Conservation (phyloP, 2,113 vertebrate genomes). For the Sceloporus undulatus region DNA sequence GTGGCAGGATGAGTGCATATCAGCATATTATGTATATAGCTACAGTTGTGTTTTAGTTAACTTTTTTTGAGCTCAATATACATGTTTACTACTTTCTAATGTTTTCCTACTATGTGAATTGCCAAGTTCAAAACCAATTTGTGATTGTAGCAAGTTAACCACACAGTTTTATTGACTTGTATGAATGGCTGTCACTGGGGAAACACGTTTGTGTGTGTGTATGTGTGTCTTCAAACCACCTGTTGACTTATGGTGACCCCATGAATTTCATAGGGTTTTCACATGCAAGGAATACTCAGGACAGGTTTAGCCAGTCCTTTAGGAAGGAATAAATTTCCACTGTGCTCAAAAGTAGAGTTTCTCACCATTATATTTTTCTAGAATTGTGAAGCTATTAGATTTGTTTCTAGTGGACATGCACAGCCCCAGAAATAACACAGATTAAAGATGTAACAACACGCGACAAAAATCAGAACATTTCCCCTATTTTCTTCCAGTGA, state of each 20-base stretch:
- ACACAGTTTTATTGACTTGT: too few relatives aligned
- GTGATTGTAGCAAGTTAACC: not conserved
- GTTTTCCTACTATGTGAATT: not conserved
- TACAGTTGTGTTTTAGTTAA: too few relatives aligned
- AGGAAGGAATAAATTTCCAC: too few relatives aligned
- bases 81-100: not conserved
- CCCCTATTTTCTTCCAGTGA: too few relatives aligned
- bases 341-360: not conserved
- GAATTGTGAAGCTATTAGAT: not conserved
- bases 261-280: too few relatives aligned
- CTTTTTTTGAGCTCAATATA: not conserved
- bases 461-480: too few relatives aligned
- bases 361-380: not conserved
- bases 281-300: too few relatives aligned
- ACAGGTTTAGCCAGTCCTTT: too few relatives aligned
- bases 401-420: not conserved
- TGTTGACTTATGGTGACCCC: too few relatives aligned
- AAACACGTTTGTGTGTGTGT: not conserved
- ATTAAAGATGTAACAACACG: too few relatives aligned
- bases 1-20: not conserved
- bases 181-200: not conserved
- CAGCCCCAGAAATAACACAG: not conserved
- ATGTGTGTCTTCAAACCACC: too few relatives aligned
- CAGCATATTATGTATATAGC: too few relatives aligned
- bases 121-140: not conserved